These are phyloP conservation scores for Orestias chungarensis DNA, from an alignment of 2,797 vertebrate genomes.

Conservation along the genomic window DNA sequence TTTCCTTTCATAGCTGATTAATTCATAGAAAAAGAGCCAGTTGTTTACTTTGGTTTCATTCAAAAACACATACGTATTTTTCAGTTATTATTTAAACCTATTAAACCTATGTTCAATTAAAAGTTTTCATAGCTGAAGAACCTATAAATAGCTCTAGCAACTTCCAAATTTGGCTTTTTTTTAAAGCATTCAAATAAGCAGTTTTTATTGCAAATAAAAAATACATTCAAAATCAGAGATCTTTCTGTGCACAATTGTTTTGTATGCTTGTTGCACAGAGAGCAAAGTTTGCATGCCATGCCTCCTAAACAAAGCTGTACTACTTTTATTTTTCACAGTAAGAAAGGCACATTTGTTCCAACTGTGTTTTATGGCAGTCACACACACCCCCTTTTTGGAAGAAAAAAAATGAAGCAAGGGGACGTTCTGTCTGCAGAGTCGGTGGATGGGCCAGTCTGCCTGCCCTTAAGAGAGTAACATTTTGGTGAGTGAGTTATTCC, in stretches of 20 bases:
- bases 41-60: background rate
- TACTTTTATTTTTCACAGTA: conserved; percentile 1
- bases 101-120: no score
- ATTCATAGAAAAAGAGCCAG: no score
- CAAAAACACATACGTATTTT: background rate
- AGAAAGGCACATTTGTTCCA: conserved; percentile 20
- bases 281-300: conserved; percentile 3
- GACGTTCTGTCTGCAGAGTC: conserved; percentile 41
- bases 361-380: conserved; percentile 23
- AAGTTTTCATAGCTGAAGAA: no score
- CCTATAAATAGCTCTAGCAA: no score
- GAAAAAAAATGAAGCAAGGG: conserved; percentile 14
- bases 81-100: background rate
- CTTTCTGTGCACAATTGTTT: background rate
- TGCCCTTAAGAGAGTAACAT: conserved; percentile 72
- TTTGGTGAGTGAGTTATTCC: conserved; percentile 79
- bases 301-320: background rate
- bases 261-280: background rate
- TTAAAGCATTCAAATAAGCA: background rate
- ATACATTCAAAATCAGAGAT: background rate
- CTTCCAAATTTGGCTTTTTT: background rate
- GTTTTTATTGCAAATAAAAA: no score
- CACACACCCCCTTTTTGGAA: conserved; percentile 3
- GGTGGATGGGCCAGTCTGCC: conserved; percentile 53
- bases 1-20: background rate